phyloP scores from a whole-genome alignment of 2,113 vertebrate species.

The Chlorodrepanis virens region DNA sequence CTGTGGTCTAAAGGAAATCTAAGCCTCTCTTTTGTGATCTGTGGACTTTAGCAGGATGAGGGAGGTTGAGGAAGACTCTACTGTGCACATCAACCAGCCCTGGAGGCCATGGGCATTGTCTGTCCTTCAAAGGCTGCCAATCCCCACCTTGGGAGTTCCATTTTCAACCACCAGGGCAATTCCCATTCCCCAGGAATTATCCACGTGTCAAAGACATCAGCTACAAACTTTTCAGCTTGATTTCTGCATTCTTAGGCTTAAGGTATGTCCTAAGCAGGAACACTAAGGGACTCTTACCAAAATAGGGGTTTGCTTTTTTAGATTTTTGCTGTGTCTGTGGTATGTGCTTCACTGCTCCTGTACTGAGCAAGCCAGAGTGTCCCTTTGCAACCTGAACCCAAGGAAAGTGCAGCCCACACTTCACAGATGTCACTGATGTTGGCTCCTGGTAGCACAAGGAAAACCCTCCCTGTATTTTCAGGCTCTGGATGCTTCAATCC shows the following conservation, averaged over 20 bases:
- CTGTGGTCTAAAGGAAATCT: neutral
- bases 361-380: neutral
- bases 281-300: neutral
- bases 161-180: neutral
- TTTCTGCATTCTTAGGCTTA: neutral
- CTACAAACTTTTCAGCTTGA: neutral
- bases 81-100: neutral
- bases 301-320: fast-evolving
- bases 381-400: neutral
- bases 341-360: neutral
- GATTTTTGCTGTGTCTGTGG: neutral
- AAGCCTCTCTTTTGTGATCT: neutral
- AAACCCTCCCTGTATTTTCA: neutral
- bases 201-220: neutral
- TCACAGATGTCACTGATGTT: neutral
- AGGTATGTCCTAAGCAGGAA: neutral
- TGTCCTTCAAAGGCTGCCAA: neutral
- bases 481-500: neutral
- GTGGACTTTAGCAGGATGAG: neutral
- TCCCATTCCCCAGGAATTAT: neutral
- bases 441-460: neutral
- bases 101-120: neutral
- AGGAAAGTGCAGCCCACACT: neutral
- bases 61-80: neutral
- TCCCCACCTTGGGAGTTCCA: neutral